Evolutionary conservation across 2,888 invertebrate genomes (phyloP).

Genomic region (Allygus modestus): DNA sequence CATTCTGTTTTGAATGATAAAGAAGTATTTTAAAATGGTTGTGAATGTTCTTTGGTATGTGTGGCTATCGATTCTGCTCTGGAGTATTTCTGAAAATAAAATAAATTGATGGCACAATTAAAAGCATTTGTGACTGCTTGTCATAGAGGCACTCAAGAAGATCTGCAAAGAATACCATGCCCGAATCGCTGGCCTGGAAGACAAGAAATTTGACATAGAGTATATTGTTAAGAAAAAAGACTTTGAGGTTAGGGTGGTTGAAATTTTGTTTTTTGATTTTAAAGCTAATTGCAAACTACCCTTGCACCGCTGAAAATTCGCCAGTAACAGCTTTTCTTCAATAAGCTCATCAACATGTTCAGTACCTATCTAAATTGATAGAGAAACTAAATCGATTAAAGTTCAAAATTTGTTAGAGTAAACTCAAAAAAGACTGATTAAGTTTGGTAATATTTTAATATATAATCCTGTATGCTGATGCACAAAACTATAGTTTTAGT

Average conservation of each 20-base stretch:
- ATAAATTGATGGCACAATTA: background rate
- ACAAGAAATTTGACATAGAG: conserved; percentile 99
- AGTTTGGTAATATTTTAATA: no score
- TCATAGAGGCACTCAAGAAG: conserved; percentile 85
- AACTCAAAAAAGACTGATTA: no score
- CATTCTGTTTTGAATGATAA: no score
- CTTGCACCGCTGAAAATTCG: conserved; percentile 38
- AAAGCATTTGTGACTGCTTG: conserved; percentile 64
- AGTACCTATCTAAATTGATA: no score
- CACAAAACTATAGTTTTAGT: no score
- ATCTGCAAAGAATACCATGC: conserved; percentile 91
- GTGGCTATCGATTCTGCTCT: no score
- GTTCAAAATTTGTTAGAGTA: no score
- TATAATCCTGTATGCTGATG: no score
- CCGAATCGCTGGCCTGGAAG: conserved; percentile 93
- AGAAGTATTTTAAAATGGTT: no score
- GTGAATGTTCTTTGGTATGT: no score
- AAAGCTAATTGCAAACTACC: conserved; percentile 26
- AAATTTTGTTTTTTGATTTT: conserved; percentile 49
- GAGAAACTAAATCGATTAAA: no score
- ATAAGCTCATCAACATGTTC: conserved; percentile 19
- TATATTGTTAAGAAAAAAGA: conserved; percentile 99
- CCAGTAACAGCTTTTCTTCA: conserved; percentile 14
- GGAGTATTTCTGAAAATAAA: no score
- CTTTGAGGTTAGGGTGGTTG: conserved; percentile 87